A percentile compares a stretch with the other conserved stretches of the same genome.
Conservation (phyloP, 2,797 vertebrate species). For the Meda fulgida region DNA sequence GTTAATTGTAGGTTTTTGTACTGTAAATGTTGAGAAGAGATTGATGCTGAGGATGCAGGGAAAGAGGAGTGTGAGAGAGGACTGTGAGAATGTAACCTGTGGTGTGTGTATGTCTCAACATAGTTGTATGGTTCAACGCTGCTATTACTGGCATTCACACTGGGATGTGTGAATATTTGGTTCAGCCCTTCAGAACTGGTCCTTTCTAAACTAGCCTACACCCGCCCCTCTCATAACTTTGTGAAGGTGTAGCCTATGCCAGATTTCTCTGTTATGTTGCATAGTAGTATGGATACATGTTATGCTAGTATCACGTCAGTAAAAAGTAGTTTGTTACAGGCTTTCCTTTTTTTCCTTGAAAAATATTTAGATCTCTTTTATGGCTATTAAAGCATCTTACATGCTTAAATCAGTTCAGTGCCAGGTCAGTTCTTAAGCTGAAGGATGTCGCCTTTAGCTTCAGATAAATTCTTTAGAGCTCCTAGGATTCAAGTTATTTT, state of each 20-base stretch:
- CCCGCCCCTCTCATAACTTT: slow-evolving; percentile 9
- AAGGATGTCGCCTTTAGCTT: background rate
- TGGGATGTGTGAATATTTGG: slow-evolving; percentile 18
- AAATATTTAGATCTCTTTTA: background rate
- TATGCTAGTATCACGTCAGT: background rate
- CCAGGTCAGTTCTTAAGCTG: background rate
- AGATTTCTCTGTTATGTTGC: slow-evolving; percentile 5
- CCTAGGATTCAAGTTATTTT: background rate
- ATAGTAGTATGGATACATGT: background rate
- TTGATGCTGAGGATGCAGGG: background rate
- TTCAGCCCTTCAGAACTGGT: background rate
- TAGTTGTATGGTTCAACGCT: slow-evolving; percentile 22
- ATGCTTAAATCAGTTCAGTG: background rate
- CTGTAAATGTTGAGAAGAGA: background rate
- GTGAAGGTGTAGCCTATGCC: background rate
- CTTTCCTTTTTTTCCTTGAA: background rate
- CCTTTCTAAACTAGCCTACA: background rate
- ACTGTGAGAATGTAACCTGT: background rate
- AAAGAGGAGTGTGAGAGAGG: background rate
- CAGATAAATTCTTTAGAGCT: background rate
- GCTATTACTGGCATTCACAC: background rate
- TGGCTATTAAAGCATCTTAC: background rate
- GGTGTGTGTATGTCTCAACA: background rate
- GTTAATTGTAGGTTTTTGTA: slow-evolving; percentile 31
- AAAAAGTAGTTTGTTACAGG: background rate